Evolutionary conservation across 2,888 invertebrate species (phyloP).

Genomic region (Plagodis dolabraria): DNA sequence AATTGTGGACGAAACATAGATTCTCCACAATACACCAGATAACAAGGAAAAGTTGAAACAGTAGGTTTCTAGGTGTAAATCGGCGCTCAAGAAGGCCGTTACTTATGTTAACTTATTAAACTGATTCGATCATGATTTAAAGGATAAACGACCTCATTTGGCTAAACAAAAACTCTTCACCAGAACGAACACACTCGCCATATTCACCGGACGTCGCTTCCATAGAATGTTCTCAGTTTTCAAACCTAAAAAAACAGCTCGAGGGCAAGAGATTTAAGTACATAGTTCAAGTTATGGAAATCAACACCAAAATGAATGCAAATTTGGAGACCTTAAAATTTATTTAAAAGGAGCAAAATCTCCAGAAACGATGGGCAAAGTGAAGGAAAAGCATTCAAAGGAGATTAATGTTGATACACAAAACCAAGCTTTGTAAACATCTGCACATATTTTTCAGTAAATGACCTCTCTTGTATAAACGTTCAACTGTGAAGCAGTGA

Average conservation of each 20-base stretch:
- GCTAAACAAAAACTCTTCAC: neutral
- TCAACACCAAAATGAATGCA: neutral
- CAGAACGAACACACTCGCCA: neutral
- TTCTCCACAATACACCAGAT: neutral
- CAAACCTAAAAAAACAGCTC: neutral
- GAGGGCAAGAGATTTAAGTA: neutral
- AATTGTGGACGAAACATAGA: neutral
- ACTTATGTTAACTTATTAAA: neutral
- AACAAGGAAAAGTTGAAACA: neutral
- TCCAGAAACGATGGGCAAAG: neutral
- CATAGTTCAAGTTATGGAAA: neutral
- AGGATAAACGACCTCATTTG: neutral
- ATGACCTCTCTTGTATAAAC: too few relatives aligned
- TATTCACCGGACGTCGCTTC: neutral
- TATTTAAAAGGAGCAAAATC: neutral
- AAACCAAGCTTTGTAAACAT: too few relatives aligned
- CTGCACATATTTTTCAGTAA: too few relatives aligned
- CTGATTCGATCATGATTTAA: too few relatives aligned
- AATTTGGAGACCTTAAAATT: neutral
- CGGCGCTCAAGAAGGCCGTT: neutral
- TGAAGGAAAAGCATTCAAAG: neutral
- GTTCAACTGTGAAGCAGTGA: too few relatives aligned
- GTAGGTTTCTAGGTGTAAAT: neutral
- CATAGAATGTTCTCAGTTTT: neutral
- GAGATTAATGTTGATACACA: neutral